Evolutionary conservation across 2,888 invertebrate genomes (phyloP).

Genomic region (Lymantria dispar): DNA sequence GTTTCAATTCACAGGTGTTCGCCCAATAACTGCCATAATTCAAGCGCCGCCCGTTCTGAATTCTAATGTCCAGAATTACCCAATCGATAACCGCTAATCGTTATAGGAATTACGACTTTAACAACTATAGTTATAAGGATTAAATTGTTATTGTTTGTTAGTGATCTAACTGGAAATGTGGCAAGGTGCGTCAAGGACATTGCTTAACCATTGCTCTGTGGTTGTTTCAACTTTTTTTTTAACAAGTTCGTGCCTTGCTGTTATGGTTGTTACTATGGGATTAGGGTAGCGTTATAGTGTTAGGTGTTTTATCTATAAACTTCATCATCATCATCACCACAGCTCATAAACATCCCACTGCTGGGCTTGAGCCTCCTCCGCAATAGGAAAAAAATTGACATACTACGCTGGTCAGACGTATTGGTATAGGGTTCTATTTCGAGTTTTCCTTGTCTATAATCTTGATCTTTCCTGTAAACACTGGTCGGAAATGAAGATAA

Average conservation of each 20-base stretch:
- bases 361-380: no score
- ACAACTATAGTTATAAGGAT: slow-evolving; percentile 38
- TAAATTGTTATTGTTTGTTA: slow-evolving; percentile 21
- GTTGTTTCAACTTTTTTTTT: slow-evolving; percentile 58
- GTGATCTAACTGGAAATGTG: slow-evolving; percentile 52
- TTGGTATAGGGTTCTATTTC: no score
- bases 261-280: slow-evolving; percentile 30
- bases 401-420: no score
- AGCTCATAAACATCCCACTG: no score
- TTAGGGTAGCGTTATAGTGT: no score
- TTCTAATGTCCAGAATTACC: slow-evolving; percentile 47
- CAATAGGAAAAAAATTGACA: no score
- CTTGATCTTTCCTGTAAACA: no score
- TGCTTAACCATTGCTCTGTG: slow-evolving; percentile 47
- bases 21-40: slow-evolving; percentile 39
- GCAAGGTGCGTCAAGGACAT: slow-evolving; percentile 73
- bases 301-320: no score
- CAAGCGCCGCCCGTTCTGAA: slow-evolving; percentile 50
- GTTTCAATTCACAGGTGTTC: slow-evolving; percentile 35
- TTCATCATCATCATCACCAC: no score
- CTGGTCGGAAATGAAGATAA: no score
- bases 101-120: slow-evolving; percentile 37
- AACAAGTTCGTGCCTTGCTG: slow-evolving; percentile 46
- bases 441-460: not conserved
- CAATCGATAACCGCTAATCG: slow-evolving; percentile 21